Conservation (phyloP, 2,113 vertebrate genomes). For the Cyphomyrus plagiostoma region DNA sequence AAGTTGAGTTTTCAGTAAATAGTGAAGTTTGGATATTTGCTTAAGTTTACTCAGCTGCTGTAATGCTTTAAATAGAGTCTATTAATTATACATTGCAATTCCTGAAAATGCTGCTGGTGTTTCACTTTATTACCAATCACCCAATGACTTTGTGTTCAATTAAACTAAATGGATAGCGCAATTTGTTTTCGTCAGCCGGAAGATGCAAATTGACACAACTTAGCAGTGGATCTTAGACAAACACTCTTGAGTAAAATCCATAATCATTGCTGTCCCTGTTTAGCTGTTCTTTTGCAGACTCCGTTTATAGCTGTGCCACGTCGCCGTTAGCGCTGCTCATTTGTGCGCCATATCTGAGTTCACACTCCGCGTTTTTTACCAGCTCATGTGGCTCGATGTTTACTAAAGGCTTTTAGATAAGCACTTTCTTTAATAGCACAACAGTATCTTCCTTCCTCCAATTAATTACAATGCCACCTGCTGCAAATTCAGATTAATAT, state of each 20-base stretch:
- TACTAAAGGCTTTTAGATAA: neutral
- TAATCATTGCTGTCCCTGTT: neutral
- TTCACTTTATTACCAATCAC: neutral
- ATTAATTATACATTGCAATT: neutral
- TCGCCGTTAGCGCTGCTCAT: neutral
- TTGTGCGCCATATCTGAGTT: neutral
- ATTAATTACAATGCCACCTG: neutral
- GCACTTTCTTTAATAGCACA: neutral
- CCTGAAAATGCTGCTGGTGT: neutral
- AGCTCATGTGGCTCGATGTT: neutral
- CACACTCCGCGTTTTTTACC: neutral
- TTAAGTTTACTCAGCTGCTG: neutral
- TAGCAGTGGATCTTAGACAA: neutral
- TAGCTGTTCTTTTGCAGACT: neutral
- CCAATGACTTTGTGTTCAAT: neutral
- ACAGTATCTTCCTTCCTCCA: neutral
- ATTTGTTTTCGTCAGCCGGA: neutral
- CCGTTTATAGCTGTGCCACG: neutral
- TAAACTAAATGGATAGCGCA: slow-evolving; percentile 3
- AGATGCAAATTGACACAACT: neutral
- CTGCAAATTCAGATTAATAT: neutral
- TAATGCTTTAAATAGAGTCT: neutral
- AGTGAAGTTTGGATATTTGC: neutral
- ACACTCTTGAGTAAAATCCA: neutral
- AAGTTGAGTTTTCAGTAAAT: neutral